Base-by-base conservation (phyloP, 2,888 invertebrate species). In the Platycheirus albimanus region DNA sequence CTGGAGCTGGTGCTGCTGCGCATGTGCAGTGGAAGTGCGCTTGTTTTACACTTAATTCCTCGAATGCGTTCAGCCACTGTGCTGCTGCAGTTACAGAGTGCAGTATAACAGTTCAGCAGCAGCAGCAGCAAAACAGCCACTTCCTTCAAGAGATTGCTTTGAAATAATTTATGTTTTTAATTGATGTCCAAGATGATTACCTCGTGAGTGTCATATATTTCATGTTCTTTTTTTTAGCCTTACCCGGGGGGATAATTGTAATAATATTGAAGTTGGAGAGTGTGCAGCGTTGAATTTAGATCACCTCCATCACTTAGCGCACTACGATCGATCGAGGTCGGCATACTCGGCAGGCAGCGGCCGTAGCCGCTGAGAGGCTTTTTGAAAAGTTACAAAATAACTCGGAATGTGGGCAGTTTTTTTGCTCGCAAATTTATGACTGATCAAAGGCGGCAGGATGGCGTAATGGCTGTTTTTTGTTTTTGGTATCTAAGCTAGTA, bases 141-240 rank as follows among this genome's bases (percentile, higher is more conserved):
- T 71, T 64, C 72, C 72, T 58, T 45, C 15, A 52, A 24, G 11
- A 45, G 51, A 51, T 81, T 28, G 56, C 61, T 49, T 66, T 30
- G 63, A 78, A 61, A 72, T 71, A 49, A 79, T 76, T 80, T 80
- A 80, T 80, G 72, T 72, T 77, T 77, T 83, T 83, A 83, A 83
- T 83, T 83, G 83, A 83, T 78, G 69, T 63, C 63, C 63, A 20
- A 69, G 72, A 83, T 83, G 78, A 83, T 83, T 72, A 64, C 78
- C 69, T 69, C 78, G 63, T 67, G 83, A 78, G 78, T 78, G 78
- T 78, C 69, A 78, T 78, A 78, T 78, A 78, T 83, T 74, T 83
- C 58, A 67, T 67, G 70, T 77, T 33, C 61, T 51, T 38, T 7
- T n/a, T n/a, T n/a, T n/a, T n/a, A n/a, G n/a, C 47, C 49, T 38